Conservation (phyloP, 2,113 vertebrate species). For the Sebastes schlegelii region DNA sequence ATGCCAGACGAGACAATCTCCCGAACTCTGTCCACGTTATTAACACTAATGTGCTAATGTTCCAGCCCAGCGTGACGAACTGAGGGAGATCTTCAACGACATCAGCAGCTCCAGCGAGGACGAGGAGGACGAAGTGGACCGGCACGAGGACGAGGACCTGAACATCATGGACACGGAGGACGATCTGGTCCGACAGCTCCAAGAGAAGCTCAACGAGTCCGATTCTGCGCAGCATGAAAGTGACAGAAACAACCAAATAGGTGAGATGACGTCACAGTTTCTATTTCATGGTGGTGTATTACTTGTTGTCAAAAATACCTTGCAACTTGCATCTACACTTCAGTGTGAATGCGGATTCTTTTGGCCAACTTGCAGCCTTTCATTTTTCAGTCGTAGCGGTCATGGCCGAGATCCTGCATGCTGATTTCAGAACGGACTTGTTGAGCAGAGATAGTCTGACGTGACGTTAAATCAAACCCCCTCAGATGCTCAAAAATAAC, state of each 20-base stretch:
- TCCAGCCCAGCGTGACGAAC: conserved; percentile 85
- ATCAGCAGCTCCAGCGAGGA: conserved; percentile 94
- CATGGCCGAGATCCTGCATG: conserved; percentile 2
- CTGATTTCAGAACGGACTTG: neutral
- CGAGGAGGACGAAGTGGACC: conserved; percentile 91
- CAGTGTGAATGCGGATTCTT: conserved; percentile 4
- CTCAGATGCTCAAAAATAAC: conserved; percentile 43
- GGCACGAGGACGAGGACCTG: conserved; percentile 91
- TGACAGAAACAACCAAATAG: conserved; percentile 87
- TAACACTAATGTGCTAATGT: conserved; percentile 2
- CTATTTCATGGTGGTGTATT: neutral
- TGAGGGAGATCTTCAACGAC: conserved; percentile 90
- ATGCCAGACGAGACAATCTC: neutral
- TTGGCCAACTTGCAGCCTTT: conserved; percentile 4
- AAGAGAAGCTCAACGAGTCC: conserved; percentile 87
- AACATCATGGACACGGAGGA: conserved; percentile 95
- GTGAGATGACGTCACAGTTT: conserved; percentile 74
- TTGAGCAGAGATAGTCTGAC: conserved; percentile 10
- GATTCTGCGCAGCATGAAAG: conserved; percentile 85
- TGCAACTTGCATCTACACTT: conserved; percentile 17
- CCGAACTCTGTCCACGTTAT: conserved; percentile 10
- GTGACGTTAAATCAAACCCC: conserved; percentile 40
- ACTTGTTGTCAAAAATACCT: neutral
- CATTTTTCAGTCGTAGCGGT: neutral
- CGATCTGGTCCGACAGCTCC: conserved; percentile 88